A percentile compares a stretch with the other conserved stretches of the same genome.
These are phyloP conservation scores for Trogon melanurus DNA, from an alignment of 2,113 vertebrate species.

Conservation along the genomic window DNA sequence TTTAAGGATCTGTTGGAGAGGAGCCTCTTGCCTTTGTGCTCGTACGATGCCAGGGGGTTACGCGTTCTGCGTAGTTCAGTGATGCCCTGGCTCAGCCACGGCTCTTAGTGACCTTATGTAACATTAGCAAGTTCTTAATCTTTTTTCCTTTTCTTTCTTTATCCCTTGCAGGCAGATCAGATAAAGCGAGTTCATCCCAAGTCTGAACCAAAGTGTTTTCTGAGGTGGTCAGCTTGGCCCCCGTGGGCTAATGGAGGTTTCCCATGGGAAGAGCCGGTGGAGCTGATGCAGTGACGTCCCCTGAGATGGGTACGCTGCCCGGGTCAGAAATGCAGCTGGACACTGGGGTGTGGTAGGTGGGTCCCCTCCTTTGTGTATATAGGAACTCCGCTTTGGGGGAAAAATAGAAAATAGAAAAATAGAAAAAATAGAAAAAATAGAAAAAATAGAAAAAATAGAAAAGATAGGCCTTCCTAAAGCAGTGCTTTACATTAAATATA, in stretches of 20 bases:
- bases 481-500: neutral
- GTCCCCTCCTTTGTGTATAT: accelerated
- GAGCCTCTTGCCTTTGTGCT: neutral
- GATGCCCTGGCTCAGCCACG: accelerated
- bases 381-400: accelerated
- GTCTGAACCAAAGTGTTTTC: accelerated
- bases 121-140: neutral
- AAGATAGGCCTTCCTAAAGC: neutral
- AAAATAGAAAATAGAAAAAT: neutral
- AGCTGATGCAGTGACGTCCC: accelerated
- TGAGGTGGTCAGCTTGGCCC: neutral
- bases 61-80: accelerated
- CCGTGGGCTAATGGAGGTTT: accelerated
- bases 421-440: neutral
- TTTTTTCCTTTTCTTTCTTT: no score
- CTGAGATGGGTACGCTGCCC: accelerated
- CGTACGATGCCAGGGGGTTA: accelerated
- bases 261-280: neutral
- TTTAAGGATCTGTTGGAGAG: neutral
- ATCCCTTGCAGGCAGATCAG: neutral
- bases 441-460: neutral
- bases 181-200: accelerated
- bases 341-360: accelerated
- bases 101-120: neutral
- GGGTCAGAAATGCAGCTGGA: no score